Conservation (phyloP, 2,888 invertebrate genomes). For the Trypoxylon attenuatum region DNA sequence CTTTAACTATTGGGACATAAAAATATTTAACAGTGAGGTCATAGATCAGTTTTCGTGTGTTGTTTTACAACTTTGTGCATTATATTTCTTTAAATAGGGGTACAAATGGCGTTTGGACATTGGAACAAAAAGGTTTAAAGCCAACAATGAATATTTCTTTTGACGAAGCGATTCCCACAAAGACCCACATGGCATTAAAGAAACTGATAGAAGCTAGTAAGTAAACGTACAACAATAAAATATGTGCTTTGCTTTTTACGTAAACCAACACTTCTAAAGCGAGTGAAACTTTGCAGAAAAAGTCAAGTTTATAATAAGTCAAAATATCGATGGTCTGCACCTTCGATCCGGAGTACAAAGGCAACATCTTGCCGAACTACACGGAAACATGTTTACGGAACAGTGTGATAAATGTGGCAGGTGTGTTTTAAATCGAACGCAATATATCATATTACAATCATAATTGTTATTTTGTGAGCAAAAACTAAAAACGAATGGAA, state of each 20-base stretch:
- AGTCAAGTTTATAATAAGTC: conserved; percentile 92
- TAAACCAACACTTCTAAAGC: background rate
- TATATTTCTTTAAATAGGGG: conserved; percentile 78
- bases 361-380: conserved; percentile 90
- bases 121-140: conserved; percentile 91
- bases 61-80: no score
- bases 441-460: background rate
- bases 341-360: conserved; percentile 90
- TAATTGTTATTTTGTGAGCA: background rate
- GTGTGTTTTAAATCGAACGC: conserved; percentile 68
- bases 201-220: conserved; percentile 82
- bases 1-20: no score
- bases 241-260: no score
- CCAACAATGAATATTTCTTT: conserved; percentile 91
- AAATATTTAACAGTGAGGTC: no score
- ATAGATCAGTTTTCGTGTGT: no score
- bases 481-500: no score
- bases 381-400: conserved; percentile 98
- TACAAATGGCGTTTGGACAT: conserved; percentile 96
- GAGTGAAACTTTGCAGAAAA: conserved; percentile 74
- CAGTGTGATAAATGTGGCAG: conserved; percentile 93
- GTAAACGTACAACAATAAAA: conserved; percentile 17
- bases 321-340: conserved; percentile 99
- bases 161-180: conserved; percentile 92
- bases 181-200: conserved; percentile 94